These are phyloP conservation scores for Drosophila paramelanica DNA, from an alignment of 2,888 invertebrate genomes.

Conservation along the genomic window DNA sequence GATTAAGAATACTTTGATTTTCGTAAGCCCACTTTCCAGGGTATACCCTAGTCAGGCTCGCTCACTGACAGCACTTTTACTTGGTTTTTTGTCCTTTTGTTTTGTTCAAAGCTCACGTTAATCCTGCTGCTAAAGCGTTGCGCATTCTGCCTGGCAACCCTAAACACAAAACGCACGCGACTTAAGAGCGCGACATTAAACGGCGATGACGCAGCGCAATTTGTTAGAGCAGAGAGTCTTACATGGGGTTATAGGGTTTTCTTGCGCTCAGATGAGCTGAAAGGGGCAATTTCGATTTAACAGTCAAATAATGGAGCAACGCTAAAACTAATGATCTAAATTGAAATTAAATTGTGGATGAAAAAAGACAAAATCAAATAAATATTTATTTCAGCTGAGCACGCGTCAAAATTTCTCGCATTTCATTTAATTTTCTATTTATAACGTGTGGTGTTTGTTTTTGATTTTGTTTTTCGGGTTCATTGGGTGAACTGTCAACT, in stretches of 20 bases:
- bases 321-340: constrained; percentile 13
- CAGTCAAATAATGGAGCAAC: constrained; percentile 1
- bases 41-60: neutral
- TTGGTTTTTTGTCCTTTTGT: constrained; percentile 9
- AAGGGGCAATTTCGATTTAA: too few species aligned
- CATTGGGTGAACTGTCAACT: constrained; percentile 41
- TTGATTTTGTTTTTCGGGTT: constrained; percentile 13
- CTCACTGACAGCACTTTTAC: neutral
- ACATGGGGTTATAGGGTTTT: neutral
- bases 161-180: constrained; percentile 19
- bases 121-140: constrained; percentile 32
- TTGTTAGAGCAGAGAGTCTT: constrained; percentile 20
- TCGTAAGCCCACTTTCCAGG: neutral
- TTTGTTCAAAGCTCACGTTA: constrained; percentile 28
- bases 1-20: too few species aligned
- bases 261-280: too few species aligned
- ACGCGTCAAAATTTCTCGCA: constrained; percentile 33
- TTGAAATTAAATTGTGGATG: constrained; percentile 33
- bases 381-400: constrained; percentile 1
- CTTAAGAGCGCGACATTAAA: constrained; percentile 41
- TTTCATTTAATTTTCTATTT: constrained; percentile 17
- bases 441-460: neutral
- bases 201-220: constrained; percentile 45
- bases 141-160: constrained; percentile 24
- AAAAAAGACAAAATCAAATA: neutral